Percentiles rank a stretch among this genome's conserved stretches.
These are phyloP conservation scores for Adelphocoris suturalis DNA, from an alignment of 2,888 invertebrate species.

Conservation along the genomic window DNA sequence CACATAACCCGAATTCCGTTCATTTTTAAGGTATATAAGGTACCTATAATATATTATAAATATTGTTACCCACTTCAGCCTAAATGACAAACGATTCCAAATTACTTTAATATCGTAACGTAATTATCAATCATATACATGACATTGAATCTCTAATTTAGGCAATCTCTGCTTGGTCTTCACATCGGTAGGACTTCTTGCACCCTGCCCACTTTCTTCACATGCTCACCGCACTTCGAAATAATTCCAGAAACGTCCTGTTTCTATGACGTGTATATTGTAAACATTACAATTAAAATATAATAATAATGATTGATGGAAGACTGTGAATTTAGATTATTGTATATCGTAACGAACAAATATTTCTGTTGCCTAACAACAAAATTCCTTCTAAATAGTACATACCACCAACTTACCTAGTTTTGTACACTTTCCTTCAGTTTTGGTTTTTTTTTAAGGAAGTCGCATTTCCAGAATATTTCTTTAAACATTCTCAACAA, in stretches of 20 bases:
- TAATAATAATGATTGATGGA: slow-evolving; percentile 37
- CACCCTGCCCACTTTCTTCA: not conserved
- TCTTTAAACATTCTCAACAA: not conserved
- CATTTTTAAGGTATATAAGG: too few species aligned
- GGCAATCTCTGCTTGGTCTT: too few species aligned
- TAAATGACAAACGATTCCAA: too few species aligned
- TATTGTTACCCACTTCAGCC: too few species aligned
- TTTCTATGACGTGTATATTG: slow-evolving; percentile 13
- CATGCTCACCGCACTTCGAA: slow-evolving; percentile 11
- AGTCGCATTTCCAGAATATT: slow-evolving; percentile 3
- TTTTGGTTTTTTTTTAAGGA: not conserved
- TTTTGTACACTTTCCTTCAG: not conserved
- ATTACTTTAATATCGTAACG: too few species aligned
- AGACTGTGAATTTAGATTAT: slow-evolving; percentile 52
- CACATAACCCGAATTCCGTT: too few species aligned
- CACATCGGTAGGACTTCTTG: not conserved
- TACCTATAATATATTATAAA: too few species aligned
- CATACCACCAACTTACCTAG: not conserved
- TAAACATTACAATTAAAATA: not conserved
- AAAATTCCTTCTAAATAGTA: slow-evolving; percentile 3
- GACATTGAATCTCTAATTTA: too few species aligned
- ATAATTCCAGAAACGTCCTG: slow-evolving; percentile 13
- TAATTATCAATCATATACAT: too few species aligned
- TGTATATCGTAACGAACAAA: not conserved
- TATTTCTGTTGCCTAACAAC: slow-evolving; percentile 7